Conservation (phyloP, 1,140 invertebrate species). For the Hycleus cichorii region DNA sequence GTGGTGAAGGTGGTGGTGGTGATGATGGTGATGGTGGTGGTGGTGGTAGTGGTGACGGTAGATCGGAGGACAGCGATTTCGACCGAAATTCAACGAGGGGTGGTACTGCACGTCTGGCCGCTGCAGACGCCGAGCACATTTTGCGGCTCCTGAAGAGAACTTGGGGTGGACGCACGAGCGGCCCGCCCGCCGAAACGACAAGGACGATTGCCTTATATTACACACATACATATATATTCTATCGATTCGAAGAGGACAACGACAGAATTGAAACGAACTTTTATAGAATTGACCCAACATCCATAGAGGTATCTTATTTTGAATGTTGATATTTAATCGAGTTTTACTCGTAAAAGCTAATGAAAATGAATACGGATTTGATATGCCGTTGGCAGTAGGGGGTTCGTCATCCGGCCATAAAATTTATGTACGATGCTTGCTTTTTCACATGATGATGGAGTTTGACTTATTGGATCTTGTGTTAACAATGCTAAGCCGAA, state of each 20-base stretch:
- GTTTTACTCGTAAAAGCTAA: neutral
- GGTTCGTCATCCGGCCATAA: neutral
- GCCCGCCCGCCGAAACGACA: slow-evolving; percentile 27
- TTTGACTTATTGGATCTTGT: slow-evolving; percentile 41
- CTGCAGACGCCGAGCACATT: slow-evolving; percentile 31
- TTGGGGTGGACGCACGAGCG: slow-evolving; percentile 31
- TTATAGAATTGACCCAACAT: too few relatives aligned
- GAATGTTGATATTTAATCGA: neutral
- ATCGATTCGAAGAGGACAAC: slow-evolving; percentile 8
- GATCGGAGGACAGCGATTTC: slow-evolving; percentile 12
- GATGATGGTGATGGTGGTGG: neutral
- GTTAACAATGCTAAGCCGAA: slow-evolving; percentile 41
- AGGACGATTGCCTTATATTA: slow-evolving; percentile 18
- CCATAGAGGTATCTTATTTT: too few relatives aligned
- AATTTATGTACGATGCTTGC: neutral
- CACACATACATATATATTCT: neutral
- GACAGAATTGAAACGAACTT: neutral
- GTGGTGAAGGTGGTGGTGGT: neutral
- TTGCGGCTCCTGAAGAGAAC: slow-evolving; percentile 30
- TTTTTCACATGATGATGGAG: slow-evolving; percentile 4
- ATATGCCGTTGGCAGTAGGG: too few relatives aligned
- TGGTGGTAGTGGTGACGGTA: neutral
- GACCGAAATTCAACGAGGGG: slow-evolving; percentile 19
- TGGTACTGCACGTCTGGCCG: slow-evolving; percentile 31
- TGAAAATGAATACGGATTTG: neutral